Evolutionary conservation across 2,888 invertebrate genomes (phyloP), one percentile per base, ranked within the genome.

Genomic region (Scaptodrosophila latifasciaeformis): DNA sequence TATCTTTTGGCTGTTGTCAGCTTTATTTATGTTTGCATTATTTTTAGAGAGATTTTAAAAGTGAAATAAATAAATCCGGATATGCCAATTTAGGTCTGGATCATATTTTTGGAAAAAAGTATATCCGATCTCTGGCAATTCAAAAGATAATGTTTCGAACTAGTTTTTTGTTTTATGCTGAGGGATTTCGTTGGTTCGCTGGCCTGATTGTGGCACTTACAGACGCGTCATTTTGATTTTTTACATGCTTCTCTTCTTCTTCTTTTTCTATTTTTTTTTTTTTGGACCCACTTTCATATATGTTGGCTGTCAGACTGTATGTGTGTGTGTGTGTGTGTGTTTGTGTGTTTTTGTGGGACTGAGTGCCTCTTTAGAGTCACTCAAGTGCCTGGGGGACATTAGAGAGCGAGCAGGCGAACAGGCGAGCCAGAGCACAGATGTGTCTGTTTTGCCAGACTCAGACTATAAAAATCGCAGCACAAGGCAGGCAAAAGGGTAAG

Each of bases 331-430:
- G 18, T 24, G 46, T 55, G n/a, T 48, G 57, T 57, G 47, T 34
- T 46, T 35, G 67, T 60, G 67, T 57, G 50, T 24, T 46, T 29
- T 30, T 49, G 42, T 21, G 54, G 54, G 69, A 52, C 46, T 65
- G 65, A 71, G 69, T 74, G 74, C 62, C 74, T 65, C 69, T 69
- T 74, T 62, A 59, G 54, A 46, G 49, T 34, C 49, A 43, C 64
- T 59, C 64, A 60, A 62, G 62, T 59, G 65, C 47, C 48, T 49
- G 55, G 43, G 30, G 30, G 27, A 30, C 30, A 15, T 43, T 43
- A 27, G 15, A 34, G 30, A 31, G 15, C 39, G 29, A 6, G 58
- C 21, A 19, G 15, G 31, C 44, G 49, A 13, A 29, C 49, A 27
- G 42, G 29, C 21, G 35, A 29, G 30, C 31, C 31, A 49, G 27